These are phyloP conservation scores for Hymenochirus boettgeri DNA, from an alignment of 2,113 vertebrate species.

Conservation along the genomic window DNA sequence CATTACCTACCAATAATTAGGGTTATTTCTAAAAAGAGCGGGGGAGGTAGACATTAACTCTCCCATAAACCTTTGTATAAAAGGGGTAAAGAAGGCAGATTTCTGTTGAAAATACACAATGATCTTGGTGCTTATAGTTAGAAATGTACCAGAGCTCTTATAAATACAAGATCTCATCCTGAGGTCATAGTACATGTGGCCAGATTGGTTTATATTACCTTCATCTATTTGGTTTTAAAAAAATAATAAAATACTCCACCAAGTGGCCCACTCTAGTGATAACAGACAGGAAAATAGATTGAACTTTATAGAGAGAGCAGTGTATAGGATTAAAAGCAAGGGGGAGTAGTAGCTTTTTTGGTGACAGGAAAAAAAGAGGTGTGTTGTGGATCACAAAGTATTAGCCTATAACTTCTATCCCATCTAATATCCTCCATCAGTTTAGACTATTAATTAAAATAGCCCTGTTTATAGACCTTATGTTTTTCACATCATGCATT, in stretches of 20 bases:
- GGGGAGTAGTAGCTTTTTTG: no score
- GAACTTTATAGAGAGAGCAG: constrained; percentile 5
- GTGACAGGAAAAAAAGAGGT: no score
- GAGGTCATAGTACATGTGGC: constrained; percentile 63
- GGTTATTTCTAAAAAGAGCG: neutral
- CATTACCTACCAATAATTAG: neutral
- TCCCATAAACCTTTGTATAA: no score
- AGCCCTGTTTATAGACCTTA: no score
- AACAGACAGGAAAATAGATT: constrained; percentile 57
- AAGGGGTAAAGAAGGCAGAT: neutral
- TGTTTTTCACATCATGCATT: no score
- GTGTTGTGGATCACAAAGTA: no score
- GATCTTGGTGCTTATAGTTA: neutral
- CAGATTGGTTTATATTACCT: constrained; percentile 58
- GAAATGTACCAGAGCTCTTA: neutral
- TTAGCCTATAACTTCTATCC: no score
- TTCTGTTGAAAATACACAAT: neutral
- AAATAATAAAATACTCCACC: constrained; percentile 81
- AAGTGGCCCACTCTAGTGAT: constrained; percentile 84
- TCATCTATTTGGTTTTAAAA: constrained; percentile 67
- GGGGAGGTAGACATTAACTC: no score
- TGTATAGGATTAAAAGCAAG: neutral
- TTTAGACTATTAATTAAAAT: no score
- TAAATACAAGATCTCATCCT: constrained; percentile 39
- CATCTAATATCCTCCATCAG: no score